Evolutionary conservation across 2,888 invertebrate species (phyloP).

Genomic region (Clivina fossor): DNA sequence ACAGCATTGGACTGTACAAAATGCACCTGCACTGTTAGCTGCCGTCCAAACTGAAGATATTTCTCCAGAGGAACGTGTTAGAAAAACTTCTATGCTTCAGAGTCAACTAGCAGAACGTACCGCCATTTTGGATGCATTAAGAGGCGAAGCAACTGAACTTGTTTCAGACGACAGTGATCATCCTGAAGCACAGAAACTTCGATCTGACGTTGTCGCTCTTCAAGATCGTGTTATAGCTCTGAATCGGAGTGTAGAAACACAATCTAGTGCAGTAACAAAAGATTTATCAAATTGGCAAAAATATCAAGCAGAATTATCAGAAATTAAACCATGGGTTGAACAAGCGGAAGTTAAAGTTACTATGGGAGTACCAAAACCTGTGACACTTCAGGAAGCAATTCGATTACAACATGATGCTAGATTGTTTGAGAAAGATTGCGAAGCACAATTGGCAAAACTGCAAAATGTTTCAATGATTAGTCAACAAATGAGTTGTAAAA

Average conservation of each 20-base stretch:
- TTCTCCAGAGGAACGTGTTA: slow-evolving; percentile 81
- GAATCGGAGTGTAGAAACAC: slow-evolving; percentile 73
- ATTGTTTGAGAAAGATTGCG: slow-evolving; percentile 76
- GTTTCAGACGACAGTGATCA: slow-evolving; percentile 65
- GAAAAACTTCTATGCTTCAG: slow-evolving; percentile 74
- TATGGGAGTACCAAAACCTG: slow-evolving; percentile 71
- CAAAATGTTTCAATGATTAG: slow-evolving; percentile 73
- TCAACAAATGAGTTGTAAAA: slow-evolving; percentile 73
- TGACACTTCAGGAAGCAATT: slow-evolving; percentile 78
- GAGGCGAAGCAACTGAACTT: slow-evolving; percentile 73
- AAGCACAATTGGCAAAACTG: slow-evolving; percentile 72
- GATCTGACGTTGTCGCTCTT: slow-evolving; percentile 72
- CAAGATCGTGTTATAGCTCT: slow-evolving; percentile 76
- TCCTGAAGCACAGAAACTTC: slow-evolving; percentile 72
- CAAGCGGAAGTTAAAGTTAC: slow-evolving; percentile 81
- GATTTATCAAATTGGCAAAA: slow-evolving; percentile 84
- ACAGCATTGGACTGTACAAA: slow-evolving; percentile 78
- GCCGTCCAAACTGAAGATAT: slow-evolving; percentile 74
- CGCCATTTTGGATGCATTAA: slow-evolving; percentile 67
- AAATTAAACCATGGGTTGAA: slow-evolving; percentile 87
- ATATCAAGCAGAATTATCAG: slow-evolving; percentile 76
- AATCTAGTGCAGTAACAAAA: slow-evolving; percentile 72
- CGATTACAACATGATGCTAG: slow-evolving; percentile 71
- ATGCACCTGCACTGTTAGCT: slow-evolving; percentile 73
- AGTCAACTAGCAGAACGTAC: slow-evolving; percentile 76